phyloP scores from a whole-genome alignment of 2,797 vertebrate species.

The Pygocentrus nattereri region DNA sequence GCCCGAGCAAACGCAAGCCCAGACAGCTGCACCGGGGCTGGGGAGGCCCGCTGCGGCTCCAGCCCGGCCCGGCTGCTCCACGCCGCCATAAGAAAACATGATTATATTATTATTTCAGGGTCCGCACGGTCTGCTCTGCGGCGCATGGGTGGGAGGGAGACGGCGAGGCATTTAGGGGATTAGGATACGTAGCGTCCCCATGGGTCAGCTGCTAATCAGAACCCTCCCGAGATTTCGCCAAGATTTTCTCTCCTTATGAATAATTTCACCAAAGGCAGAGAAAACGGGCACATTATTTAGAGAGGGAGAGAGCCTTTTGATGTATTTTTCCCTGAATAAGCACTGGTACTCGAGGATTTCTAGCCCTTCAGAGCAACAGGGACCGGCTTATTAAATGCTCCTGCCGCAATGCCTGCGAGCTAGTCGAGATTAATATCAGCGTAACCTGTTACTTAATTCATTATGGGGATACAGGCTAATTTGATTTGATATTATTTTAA shows the following conservation, averaged over 20 bases:
- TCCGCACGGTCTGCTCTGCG: conserved; percentile 81
- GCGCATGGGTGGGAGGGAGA: conserved; percentile 77
- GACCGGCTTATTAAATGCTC: conserved; percentile 99
- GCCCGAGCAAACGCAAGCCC: conserved; percentile 51
- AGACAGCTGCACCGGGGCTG: conserved; percentile 61
- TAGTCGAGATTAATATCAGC: conserved; percentile 99
- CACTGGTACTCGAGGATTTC: conserved; percentile 96
- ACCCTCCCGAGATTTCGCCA: conserved; percentile 91
- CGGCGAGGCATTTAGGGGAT: conserved; percentile 90
- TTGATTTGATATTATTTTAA: conserved; percentile 99
- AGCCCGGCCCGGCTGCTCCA: conserved; percentile 78
- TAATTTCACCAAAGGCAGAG: conserved; percentile 97
- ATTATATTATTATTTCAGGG: conserved; percentile 90
- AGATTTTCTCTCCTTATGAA: conserved; percentile 93
- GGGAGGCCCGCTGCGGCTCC: conserved; percentile 72
- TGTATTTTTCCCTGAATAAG: conserved; percentile 79
- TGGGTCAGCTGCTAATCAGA: conserved; percentile 99
- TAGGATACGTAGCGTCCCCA: conserved; percentile 91
- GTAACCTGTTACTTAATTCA: conserved; percentile 99
- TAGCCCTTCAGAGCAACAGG: conserved; percentile 93
- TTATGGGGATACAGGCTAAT: conserved; percentile 99
- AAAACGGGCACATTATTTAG: conserved; percentile 94
- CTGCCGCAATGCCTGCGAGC: conserved; percentile 99
- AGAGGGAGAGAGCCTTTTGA: conserved; percentile 67
- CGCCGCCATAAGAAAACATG: conserved; percentile 83